These are phyloP conservation scores for Marasmarcha lunaedactyla DNA, from an alignment of 2,888 invertebrate genomes.

Conservation along the genomic window DNA sequence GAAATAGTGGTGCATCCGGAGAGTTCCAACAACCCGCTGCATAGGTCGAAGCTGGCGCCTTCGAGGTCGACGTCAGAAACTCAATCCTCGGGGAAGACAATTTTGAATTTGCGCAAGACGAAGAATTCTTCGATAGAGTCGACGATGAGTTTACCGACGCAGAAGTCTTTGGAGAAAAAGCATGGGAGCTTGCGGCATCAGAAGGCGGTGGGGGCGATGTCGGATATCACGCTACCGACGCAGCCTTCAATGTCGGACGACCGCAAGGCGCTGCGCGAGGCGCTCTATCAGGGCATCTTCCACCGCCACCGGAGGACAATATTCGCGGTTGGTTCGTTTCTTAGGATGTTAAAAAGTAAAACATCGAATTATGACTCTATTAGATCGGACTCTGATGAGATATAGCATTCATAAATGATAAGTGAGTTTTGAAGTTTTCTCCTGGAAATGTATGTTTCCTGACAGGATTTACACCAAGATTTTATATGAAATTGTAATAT, in stretches of 20 bases:
- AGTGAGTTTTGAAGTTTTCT: constrained; percentile 6
- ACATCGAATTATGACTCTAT: constrained; percentile 83
- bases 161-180: constrained; percentile 64
- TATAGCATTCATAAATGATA: constrained; percentile 46
- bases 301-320: constrained; percentile 81
- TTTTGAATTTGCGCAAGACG: constrained; percentile 54
- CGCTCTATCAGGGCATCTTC: constrained; percentile 82
- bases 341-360: constrained; percentile 79
- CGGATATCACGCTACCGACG: constrained; percentile 65
- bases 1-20: constrained; percentile 68
- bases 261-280: constrained; percentile 78
- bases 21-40: constrained; percentile 51
- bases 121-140: constrained; percentile 66
- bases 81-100: constrained; percentile 53
- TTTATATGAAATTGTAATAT: constrained; percentile 6
- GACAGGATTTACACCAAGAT: no score
- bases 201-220: constrained; percentile 71
- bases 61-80: constrained; percentile 59
- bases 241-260: constrained; percentile 66
- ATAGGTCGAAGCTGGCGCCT: constrained; percentile 58
- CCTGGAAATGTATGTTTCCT: constrained; percentile 3
- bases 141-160: constrained; percentile 64
- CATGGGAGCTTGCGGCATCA: constrained; percentile 71
- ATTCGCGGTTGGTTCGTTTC: constrained; percentile 80
- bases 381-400: constrained; percentile 70